Base-by-base conservation (phyloP, 2,113 vertebrate species). In the Leptocoma aspasia region DNA sequence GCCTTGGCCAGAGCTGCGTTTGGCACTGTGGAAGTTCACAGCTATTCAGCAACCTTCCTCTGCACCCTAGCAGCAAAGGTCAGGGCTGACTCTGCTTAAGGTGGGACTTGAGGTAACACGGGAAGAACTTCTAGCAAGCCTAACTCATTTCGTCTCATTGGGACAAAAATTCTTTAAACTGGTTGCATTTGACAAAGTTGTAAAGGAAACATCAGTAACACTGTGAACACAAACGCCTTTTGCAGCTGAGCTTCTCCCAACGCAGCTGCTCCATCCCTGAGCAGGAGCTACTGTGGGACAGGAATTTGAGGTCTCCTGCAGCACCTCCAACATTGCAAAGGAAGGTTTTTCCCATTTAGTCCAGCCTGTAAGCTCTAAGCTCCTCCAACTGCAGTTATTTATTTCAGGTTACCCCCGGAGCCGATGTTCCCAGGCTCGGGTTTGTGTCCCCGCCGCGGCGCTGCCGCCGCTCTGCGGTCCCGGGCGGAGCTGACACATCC, bases 361-460 rank as follows among this genome's bases (percentile, higher is more conserved):
- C 30, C 35, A 42, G 33, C 11, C 3, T 3, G 8, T 8, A 4
- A 63, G 39, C 15, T 5, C 30, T 15, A 5, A 52, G 39, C 35
- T 42, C 26, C 50, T 10, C 11, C 52, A 8, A 1, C 5, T 4
- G 1, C 27, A 4, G 15, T 8, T 8, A 10, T 27, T 53, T 44
- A 1, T 45, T 71, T 10, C 1, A 3, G 50, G 31, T 39, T 27
- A 1, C 2, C 35, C 3, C 10, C n/a, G 9, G 37, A 12, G 17
- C 15, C 52, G 15, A 1, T 5, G 6, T 4, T 33, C 41, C 0
- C 1, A 5, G 23, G 11, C 16, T 23, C 3, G 7, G 33, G 0
- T 14, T 33, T 5, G 33, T 4, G 5, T 12, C 35, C 8, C 15
- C 0, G 3, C 66, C 7, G 28, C 9, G 68, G 47, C 12, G 11